Conservation (phyloP, 2,113 vertebrate genomes). For the Heterochromis multidens region DNA sequence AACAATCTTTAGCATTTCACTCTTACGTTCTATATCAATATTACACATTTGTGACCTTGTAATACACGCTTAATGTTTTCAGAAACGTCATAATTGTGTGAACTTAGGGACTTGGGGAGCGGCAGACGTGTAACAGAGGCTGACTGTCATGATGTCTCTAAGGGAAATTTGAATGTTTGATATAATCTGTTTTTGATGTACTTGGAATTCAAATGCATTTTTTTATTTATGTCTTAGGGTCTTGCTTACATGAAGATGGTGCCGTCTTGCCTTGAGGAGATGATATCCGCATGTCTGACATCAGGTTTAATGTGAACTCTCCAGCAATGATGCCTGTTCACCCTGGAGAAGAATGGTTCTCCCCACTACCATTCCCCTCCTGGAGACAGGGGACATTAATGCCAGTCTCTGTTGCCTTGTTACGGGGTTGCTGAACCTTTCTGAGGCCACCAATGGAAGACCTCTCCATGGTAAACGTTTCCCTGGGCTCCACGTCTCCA, state of each 20-base stretch:
- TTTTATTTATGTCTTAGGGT: neutral
- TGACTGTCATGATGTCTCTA: neutral
- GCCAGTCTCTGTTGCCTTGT: constrained; percentile 62
- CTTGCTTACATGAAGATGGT: neutral
- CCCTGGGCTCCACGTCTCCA: constrained; percentile 61
- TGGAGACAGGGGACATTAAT: constrained; percentile 75
- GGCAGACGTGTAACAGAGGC: neutral
- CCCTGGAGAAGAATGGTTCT: constrained; percentile 79
- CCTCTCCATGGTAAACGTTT: constrained; percentile 49
- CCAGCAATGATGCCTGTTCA: constrained; percentile 43
- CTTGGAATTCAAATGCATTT: neutral
- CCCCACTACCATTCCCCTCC: constrained; percentile 72
- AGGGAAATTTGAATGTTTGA: neutral
- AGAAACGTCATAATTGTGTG: too few species aligned
- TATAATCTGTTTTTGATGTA: neutral
- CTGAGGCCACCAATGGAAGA: constrained; percentile 56
- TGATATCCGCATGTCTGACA: neutral
- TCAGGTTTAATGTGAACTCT: constrained; percentile 11
- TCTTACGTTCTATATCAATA: too few species aligned
- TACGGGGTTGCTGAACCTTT: constrained; percentile 75
- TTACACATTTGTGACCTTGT: too few species aligned
- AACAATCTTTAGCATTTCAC: too few species aligned
- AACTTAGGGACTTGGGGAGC: too few species aligned
- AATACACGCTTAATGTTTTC: too few species aligned
- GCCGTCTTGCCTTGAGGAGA: neutral